Evolutionary conservation across 2,888 invertebrate species (phyloP).

Genomic region (Nomada flava): DNA sequence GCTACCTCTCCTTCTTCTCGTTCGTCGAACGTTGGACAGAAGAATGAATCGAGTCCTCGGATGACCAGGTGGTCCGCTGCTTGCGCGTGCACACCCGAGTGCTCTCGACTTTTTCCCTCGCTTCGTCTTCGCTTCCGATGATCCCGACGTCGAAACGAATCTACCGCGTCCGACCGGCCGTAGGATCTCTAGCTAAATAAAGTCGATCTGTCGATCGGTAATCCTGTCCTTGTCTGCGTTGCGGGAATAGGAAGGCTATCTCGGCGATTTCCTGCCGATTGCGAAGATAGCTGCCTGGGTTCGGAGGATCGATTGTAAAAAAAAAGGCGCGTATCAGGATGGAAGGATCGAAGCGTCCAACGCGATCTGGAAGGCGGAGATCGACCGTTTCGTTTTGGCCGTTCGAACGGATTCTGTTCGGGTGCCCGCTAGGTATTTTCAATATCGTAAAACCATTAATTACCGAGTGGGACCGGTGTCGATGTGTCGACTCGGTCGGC

Average conservation of each 20-base stretch:
- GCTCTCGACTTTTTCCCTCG: conserved; percentile 55
- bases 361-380: conserved; percentile 27
- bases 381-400: conserved; percentile 64
- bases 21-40: conserved; percentile 69
- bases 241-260: background rate
- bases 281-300: background rate
- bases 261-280: background rate
- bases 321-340: conserved; percentile 45
- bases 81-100: conserved; percentile 62
- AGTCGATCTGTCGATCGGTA: conserved; percentile 2
- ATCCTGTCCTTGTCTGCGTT: background rate
- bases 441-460: conserved; percentile 82
- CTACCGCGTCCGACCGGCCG: background rate
- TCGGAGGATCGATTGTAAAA: conserved; percentile 38
- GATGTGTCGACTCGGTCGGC: conserved; percentile 68
- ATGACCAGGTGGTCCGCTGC: conserved; percentile 78
- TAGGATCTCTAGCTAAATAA: conserved; percentile 16
- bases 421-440: conserved; percentile 75
- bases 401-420: conserved; percentile 67
- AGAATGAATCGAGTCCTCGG: conserved; percentile 76
- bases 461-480: conserved; percentile 63
- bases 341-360: conserved; percentile 39
- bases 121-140: conserved; percentile 41
- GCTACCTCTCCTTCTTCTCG: conserved; percentile 32
- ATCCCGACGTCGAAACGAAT: conserved; percentile 40